Base-by-base conservation (phyloP, 2,797 vertebrate species). In the Bovichtus variegatus region DNA sequence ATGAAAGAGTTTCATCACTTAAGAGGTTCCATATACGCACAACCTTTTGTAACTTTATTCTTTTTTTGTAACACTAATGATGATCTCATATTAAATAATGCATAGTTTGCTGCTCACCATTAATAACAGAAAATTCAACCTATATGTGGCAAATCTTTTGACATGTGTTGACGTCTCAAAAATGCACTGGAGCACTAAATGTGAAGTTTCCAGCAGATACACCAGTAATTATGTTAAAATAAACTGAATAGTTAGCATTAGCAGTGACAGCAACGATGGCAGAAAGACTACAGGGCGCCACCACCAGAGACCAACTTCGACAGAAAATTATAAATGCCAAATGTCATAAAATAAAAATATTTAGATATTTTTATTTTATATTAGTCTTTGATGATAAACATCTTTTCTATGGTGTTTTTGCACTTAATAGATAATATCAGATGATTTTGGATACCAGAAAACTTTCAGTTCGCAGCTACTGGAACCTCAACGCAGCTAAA, bases 1-100 rank as follows among this genome's bases (percentile, higher is more conserved):
- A 69, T 76, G 74, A 75, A 83, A 87, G 81, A 80, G 71, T 60
- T 83, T 82, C 78, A 88, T 83, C 89, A 84, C 40, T 80, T 76
- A 68, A 72, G 63, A 80, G 87, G 72, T 88, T 86, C 72, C 69
- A 72, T 15, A n/a, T n/a, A 4, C 0, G 65, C 53, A 75, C 5
- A 13, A 54, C 15, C 2, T 51, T 43, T 0, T 29, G 9, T 31
- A 13, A 44, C 9, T 61, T n/a, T 46, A 44, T 64, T 10, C 0
- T 2, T n/a, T 13, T n/a, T 50, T 49, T 23, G 31, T 27, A 27
- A 50, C 47, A 55, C 8, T 2, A 21, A 3, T 53, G 15, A 23
- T 51, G 1, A 34, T 34, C 6, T 36, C 19, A 60, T 46, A 27
- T 34, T 23, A 12, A 54, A 31, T 57, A 7, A 41, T 49, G 13